phyloP scores from a whole-genome alignment of 2,113 vertebrate species.

The Toxotes chatareus region DNA sequence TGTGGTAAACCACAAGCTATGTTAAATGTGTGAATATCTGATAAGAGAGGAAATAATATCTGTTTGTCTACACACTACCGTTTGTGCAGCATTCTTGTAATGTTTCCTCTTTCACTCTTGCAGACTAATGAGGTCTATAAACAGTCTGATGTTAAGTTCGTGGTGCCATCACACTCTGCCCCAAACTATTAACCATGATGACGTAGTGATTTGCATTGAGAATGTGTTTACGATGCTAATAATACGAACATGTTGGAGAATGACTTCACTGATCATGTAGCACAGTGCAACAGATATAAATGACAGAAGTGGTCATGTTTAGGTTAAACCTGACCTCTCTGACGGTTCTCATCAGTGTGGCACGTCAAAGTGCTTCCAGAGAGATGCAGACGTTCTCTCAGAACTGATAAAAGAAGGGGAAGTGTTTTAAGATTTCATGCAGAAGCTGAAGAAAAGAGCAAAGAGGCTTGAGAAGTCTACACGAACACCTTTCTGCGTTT shows the following conservation, averaged over 20 bases:
- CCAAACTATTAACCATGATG: no score
- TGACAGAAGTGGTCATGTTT: neutral
- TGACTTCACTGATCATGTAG: no score
- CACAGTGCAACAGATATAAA: neutral
- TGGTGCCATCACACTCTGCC: neutral
- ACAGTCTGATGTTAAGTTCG: neutral
- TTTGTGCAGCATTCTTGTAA: neutral
- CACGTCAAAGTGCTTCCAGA: neutral
- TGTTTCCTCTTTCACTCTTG: neutral
- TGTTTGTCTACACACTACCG: neutral
- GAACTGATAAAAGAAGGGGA: neutral
- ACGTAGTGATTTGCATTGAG: no score
- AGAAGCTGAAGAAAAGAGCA: no score
- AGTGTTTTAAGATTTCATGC: neutral
- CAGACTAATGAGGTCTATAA: neutral
- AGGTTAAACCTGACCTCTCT: neutral
- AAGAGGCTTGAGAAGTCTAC: no score
- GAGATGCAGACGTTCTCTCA: neutral
- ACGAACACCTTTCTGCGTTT: neutral
- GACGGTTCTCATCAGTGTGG: no score
- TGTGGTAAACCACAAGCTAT: conserved; percentile 8
- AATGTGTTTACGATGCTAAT: no score
- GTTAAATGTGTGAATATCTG: neutral
- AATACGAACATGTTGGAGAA: neutral
- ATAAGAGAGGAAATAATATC: neutral